Evolutionary conservation across 2,113 vertebrate species (phyloP).

Genomic region (Eubucco bourcierii): DNA sequence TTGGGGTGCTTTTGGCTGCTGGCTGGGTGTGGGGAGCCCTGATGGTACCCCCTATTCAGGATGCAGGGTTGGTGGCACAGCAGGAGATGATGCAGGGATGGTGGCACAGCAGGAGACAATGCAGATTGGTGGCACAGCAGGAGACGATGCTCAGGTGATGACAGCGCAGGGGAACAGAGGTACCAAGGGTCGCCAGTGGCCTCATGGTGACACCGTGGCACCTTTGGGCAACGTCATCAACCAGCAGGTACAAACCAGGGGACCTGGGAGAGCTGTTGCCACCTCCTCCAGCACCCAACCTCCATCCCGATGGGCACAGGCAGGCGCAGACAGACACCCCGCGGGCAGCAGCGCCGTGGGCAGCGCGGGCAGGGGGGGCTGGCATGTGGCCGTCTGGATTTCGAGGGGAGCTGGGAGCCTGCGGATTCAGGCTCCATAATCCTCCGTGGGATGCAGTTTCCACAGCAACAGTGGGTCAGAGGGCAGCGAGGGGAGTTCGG

Average conservation of each 20-base stretch:
- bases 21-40: neutral
- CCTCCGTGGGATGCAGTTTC: constrained; percentile 81
- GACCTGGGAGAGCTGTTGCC: neutral
- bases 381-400: neutral
- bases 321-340: neutral
- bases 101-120: neutral
- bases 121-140: neutral
- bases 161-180: neutral
- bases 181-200: neutral
- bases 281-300: neutral
- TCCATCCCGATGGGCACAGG: neutral
- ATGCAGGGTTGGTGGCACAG: neutral
- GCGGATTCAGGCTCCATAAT: constrained; percentile 78
- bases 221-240: neutral
- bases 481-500: constrained; percentile 79
- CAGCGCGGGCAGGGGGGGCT: neutral
- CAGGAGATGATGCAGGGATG: rapidly evolving
- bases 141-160: neutral
- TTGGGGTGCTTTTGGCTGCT: neutral
- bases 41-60: neutral
- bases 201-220: neutral
- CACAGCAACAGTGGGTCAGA: constrained; percentile 82
- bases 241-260: neutral
- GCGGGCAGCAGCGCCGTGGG: neutral
- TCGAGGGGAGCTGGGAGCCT: constrained; percentile 52